Base-by-base conservation (phyloP, 2,113 vertebrate genomes). In the Heterotilapia buettikoferi region DNA sequence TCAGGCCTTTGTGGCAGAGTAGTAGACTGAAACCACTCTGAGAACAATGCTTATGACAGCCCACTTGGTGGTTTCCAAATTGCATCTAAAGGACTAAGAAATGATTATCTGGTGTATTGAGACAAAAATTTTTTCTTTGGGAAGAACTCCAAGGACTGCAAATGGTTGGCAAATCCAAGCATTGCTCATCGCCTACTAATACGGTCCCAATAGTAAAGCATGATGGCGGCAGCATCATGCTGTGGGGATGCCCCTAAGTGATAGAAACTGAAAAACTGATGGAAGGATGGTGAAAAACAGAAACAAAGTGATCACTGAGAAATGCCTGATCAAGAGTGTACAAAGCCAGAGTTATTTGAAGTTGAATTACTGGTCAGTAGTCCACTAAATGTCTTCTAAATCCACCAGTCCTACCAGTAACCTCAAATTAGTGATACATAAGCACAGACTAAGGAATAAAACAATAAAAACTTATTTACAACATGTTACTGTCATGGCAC, bases 31-130 rank as follows among this genome's bases (percentile, higher is more conserved):
- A 52, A 2, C 26, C 45, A 78, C 26, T 33, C 45, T 52, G 73
- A 52, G 45, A 78, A 13, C 45, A 52, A 52, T 31, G 26, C 73
- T 13, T 78, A 76, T 76, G 71, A 31, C 71, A 50, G 16, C 43
- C 71, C 43, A 52, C 45, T 33, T 78, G 26, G 73, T 78, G 45
- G 18, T 78, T 78, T 78, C 26, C 73, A 52, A 50, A 33, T 43
- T 71, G 13, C 66, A 71, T 19, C 71, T 19, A 50, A 10, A 76
- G 43, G 16, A 19, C 71, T 50, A 76, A 47, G 43, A 76, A 31
- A 76, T 76, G 1, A 50, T 78, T 78, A 52, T 52, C 45, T 52
- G 6, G 9, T 78, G 26, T 78, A 52, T 13, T 78, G 26, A 78
- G 45, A 33, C 26, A 78, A 52, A 50, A 1, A 13, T 1, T n/a